Percentiles rank a stretch among this genome's conserved stretches.
Conservation (phyloP, 2,888 invertebrate genomes). For the Caprella mutica region DNA sequence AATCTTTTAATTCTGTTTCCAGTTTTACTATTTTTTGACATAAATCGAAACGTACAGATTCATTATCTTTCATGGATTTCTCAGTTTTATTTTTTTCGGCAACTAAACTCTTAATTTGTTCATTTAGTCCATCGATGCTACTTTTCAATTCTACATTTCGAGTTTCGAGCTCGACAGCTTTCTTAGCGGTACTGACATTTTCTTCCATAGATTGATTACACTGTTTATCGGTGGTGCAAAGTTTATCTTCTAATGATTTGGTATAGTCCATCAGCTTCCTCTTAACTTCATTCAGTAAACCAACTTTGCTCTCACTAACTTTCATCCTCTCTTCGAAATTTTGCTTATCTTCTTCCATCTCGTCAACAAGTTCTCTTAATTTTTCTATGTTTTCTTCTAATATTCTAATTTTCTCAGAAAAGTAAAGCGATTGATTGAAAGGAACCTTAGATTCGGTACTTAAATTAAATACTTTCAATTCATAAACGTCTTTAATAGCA, state of each 20-base stretch:
- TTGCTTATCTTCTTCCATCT: slow-evolving; percentile 8
- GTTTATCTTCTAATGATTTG: neutral
- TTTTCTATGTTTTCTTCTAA: too few species aligned
- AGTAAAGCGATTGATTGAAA: too few species aligned
- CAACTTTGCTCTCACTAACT: slow-evolving; percentile 1
- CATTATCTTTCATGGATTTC: neutral
- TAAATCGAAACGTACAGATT: too few species aligned
- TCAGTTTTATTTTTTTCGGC: neutral
- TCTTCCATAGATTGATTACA: neutral
- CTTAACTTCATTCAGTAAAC: slow-evolving; percentile 5
- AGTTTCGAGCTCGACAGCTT: neutral
- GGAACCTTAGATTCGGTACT: too few species aligned
- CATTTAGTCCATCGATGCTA: neutral
- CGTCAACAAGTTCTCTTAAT: neutral
- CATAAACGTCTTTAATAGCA: neutral
- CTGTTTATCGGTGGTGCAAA: neutral
- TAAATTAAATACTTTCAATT: too few species aligned
- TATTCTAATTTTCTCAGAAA: too few species aligned
- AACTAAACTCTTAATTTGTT: neutral
- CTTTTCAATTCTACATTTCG: neutral
- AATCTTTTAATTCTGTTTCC: too few species aligned
- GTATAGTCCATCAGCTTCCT: slow-evolving; percentile 9
- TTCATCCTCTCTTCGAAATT: slow-evolving; percentile 1
- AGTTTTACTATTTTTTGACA: too few species aligned
- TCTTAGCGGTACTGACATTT: neutral